Evolutionary conservation across 2,797 vertebrate genomes (phyloP).

Genomic region (Borostomias antarcticus): DNA sequence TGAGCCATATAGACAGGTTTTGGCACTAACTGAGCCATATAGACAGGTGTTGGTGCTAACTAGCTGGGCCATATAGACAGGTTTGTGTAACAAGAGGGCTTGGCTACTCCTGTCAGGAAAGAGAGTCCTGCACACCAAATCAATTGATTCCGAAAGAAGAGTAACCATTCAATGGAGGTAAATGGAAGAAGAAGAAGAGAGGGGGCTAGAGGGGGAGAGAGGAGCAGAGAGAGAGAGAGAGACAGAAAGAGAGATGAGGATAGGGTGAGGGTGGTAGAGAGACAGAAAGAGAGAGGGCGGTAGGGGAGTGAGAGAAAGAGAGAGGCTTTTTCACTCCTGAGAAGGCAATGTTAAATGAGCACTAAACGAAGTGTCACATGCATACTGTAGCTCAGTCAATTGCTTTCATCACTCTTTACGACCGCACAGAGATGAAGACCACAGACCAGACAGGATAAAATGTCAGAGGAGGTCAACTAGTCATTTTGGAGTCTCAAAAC

Average conservation of each 20-base stretch:
- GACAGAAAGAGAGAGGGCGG: not conserved
- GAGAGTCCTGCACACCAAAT: too few relatives aligned
- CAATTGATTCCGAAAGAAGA: too few relatives aligned
- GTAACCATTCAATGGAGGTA: constrained; percentile 1
- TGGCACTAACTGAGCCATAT: too few relatives aligned
- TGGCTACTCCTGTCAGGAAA: too few relatives aligned
- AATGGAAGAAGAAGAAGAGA: not conserved
- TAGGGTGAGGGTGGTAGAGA: too few relatives aligned
- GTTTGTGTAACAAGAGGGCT: too few relatives aligned
- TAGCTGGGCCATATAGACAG: too few relatives aligned
- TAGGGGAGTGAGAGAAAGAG: not conserved
- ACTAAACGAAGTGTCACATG: not conserved
- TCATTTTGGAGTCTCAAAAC: too few relatives aligned
- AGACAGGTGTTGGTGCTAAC: too few relatives aligned
- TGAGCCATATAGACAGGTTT: too few relatives aligned
- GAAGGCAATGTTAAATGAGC: not conserved
- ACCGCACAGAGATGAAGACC: not conserved
- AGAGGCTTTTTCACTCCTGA: not conserved
- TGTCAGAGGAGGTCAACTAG: not conserved
- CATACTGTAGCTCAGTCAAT: not conserved
- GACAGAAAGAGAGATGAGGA: not conserved
- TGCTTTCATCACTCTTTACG: not conserved
- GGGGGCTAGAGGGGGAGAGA: not conserved
- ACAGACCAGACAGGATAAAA: not conserved
- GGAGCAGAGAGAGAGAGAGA: too few relatives aligned